These are phyloP conservation scores for Carapus acus DNA, from an alignment of 2,797 vertebrate genomes.

Conservation along the genomic window DNA sequence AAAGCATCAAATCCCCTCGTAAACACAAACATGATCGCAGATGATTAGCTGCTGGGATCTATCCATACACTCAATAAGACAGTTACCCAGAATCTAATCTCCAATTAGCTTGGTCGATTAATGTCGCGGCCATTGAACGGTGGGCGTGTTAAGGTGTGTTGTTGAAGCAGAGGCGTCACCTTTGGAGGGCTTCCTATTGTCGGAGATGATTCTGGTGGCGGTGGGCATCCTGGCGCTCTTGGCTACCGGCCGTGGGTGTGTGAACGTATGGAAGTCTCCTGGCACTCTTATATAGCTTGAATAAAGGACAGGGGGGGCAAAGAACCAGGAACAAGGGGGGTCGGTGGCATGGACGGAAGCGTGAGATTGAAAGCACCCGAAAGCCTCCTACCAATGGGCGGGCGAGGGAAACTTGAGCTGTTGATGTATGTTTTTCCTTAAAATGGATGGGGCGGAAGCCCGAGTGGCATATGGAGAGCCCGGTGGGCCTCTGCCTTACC, in stretches of 20 bases:
- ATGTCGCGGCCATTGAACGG: too few species aligned
- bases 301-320: constrained; percentile 37
- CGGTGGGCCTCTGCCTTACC: too few species aligned
- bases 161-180: constrained; percentile 38
- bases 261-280: constrained; percentile 13
- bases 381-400: constrained; percentile 9
- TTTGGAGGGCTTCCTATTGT: constrained; percentile 48
- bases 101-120: too few species aligned
- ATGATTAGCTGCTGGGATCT: too few species aligned
- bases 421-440: constrained; percentile 51
- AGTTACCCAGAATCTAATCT: not conserved
- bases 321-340: not conserved
- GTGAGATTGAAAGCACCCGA: constrained; percentile 26
- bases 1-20: constrained; percentile 24
- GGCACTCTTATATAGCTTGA: constrained; percentile 52
- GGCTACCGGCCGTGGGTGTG: constrained; percentile 3
- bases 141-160: too few species aligned
- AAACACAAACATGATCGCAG: constrained; percentile 37
- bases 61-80: constrained; percentile 17
- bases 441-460: constrained; percentile 49
- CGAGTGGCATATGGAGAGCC: too few species aligned
- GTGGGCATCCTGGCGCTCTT: constrained; percentile 54
- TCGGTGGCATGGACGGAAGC: constrained; percentile 21
- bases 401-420: constrained; percentile 28
- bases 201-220: constrained; percentile 48